Conservation (phyloP, 2,888 invertebrate species). For the Leptinotarsa juncta region DNA sequence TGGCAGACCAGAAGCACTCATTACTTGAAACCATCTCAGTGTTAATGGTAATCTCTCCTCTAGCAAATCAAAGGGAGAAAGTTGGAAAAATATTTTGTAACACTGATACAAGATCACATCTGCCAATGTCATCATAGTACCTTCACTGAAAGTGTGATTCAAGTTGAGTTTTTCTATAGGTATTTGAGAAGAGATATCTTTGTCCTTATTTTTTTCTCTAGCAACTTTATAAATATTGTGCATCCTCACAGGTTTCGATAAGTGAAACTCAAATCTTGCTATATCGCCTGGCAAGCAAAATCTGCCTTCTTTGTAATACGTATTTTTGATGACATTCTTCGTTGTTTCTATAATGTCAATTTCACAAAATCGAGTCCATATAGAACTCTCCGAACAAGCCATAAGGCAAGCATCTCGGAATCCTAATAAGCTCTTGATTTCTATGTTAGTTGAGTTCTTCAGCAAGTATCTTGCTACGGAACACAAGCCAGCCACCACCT, state of each 20-base stretch:
- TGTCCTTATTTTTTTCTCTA: conserved; percentile 67
- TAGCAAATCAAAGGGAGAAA: conserved; percentile 47
- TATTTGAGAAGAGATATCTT: conserved; percentile 64
- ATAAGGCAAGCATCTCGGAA: conserved; percentile 84
- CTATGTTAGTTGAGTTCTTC: conserved; percentile 60
- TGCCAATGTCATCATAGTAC: conserved; percentile 83
- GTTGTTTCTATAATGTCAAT: conserved; percentile 78
- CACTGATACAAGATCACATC: conserved; percentile 85
- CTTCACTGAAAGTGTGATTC: conserved; percentile 85
- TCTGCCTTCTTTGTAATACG: conserved; percentile 41
- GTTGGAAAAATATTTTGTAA: conserved; percentile 66
- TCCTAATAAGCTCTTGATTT: conserved; percentile 72
- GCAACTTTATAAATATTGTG: conserved; percentile 87
- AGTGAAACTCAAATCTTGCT: conserved; percentile 84
- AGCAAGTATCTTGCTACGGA: conserved; percentile 76
- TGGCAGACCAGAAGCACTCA: conserved; percentile 50
- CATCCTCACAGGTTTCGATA: conserved; percentile 83
- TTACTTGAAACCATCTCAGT: conserved; percentile 72
- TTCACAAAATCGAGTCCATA: conserved; percentile 95
- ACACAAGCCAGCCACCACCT: conserved; percentile 82
- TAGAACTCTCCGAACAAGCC: conserved; percentile 85
- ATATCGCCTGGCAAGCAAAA: conserved; percentile 75
- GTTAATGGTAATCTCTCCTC: conserved; percentile 71
- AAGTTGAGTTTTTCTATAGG: conserved; percentile 69
- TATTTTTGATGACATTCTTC: conserved; percentile 62